These are phyloP conservation scores for Strigamia maritima DNA, from an alignment of 2,888 invertebrate genomes.

Conservation along the genomic window DNA sequence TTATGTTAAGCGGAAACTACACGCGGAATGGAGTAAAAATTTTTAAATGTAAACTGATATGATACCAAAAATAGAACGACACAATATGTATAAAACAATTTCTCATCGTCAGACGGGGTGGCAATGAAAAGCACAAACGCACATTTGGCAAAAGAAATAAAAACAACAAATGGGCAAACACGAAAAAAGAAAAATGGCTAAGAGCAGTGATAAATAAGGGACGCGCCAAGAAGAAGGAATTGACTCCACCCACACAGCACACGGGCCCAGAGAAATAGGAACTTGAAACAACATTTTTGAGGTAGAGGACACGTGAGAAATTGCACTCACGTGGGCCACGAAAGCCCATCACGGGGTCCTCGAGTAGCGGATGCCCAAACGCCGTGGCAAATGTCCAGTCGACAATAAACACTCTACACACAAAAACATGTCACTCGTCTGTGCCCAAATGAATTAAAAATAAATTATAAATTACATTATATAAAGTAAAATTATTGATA, in stretches of 20 bases:
- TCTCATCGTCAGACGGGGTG: conserved; percentile 31
- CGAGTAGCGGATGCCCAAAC: conserved; percentile 10
- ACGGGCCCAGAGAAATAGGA: conserved; percentile 15
- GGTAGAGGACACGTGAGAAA: conserved; percentile 15
- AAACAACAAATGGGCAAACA: not conserved
- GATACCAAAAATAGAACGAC: conserved; percentile 42
- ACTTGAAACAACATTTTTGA: conserved; percentile 15
- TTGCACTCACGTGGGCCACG: conserved; percentile 6
- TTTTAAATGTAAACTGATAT: conserved; percentile 34
- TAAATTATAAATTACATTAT: conserved; percentile 10
- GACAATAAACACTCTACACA: conserved; percentile 8
- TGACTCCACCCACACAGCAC: conserved; percentile 15
- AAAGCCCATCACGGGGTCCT: conserved; percentile 15
- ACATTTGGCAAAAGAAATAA: not conserved
- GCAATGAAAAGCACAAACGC: conserved; percentile 13
- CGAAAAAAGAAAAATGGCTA: conserved; percentile 15
- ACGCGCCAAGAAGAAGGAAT: conserved; percentile 10
- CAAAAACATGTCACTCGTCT: conserved; percentile 10
- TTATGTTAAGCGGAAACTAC: conserved; percentile 40
- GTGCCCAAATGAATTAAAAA: conserved; percentile 13
- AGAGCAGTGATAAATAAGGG: conserved; percentile 15
- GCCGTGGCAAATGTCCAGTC: conserved; percentile 10
- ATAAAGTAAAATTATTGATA: conserved; percentile 4
- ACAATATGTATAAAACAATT: conserved; percentile 42
- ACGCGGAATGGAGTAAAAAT: conserved; percentile 41